A percentile compares a stretch with the other conserved stretches of the same genome.
phyloP scores from a whole-genome alignment of 2,113 vertebrate species.

The Lampris incognitus region DNA sequence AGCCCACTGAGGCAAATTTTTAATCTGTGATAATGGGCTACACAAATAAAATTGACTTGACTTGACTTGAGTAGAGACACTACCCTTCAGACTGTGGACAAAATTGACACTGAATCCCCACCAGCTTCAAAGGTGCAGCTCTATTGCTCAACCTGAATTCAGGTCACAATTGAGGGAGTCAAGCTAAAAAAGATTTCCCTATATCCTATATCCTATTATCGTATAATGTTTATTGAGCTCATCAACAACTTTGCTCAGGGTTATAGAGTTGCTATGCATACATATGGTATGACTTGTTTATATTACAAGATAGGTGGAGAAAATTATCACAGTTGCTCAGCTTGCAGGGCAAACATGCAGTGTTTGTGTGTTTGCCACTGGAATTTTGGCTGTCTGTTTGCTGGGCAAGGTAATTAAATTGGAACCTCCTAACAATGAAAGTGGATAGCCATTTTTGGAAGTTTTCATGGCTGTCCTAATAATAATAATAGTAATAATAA shows the following conservation, averaged over 20 bases:
- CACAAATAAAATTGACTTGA: no score
- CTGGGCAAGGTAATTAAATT: slow-evolving; percentile 51
- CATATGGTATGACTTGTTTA: slow-evolving; percentile 49
- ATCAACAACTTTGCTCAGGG: slow-evolving; percentile 8
- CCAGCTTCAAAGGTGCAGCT: no score
- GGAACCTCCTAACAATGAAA: slow-evolving; percentile 33
- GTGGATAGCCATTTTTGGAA: slow-evolving; percentile 52
- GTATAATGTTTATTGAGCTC: slow-evolving; percentile 1
- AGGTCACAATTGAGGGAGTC: neutral
- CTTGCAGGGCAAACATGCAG: slow-evolving; percentile 61
- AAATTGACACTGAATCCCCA: no score
- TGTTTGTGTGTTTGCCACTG: slow-evolving; percentile 62
- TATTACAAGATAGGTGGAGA: slow-evolving; percentile 43
- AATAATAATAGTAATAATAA: no score
- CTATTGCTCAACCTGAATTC: neutral
- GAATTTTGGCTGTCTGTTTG: slow-evolving; percentile 60
- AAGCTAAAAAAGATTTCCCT: neutral
- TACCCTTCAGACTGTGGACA: no score
- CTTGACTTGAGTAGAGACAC: no score
- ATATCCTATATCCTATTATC: neutral
- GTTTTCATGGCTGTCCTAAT: slow-evolving; percentile 10
- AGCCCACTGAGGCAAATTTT: no score
- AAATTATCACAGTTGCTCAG: slow-evolving; percentile 68
- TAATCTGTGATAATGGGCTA: no score
- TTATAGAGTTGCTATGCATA: slow-evolving; percentile 29